Evolutionary conservation across 2,888 invertebrate species (phyloP), one percentile per base, ranked within the genome.

Genomic region (Andrena camellia): DNA sequence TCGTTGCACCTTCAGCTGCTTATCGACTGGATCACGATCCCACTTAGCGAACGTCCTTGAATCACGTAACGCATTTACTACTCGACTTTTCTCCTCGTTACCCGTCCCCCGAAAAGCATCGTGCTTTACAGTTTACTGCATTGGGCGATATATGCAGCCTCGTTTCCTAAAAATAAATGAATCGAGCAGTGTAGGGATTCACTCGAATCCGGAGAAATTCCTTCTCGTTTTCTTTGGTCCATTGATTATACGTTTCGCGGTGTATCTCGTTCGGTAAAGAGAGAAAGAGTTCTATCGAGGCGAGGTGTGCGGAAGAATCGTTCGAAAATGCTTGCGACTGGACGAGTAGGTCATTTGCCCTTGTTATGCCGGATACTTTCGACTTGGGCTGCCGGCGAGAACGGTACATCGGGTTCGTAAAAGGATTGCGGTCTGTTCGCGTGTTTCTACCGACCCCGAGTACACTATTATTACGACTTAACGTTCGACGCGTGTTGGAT

Each of bases 1-100:
- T 89, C 89, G 88, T 90, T 88, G 90, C 87, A 89, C 88, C 86
- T 88, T 86, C 84, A 70, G 73, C 67, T 70, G 84, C 88, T 91
- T 90, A 90, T 90, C 90, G 84, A 76, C 86, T 87, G 88, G 89
- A 90, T 91, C 91, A 86, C 89, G 89, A 89, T 92, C 85, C 89
- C 82, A 90, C 90, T 90, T 90, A 89, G 88, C 90, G 89, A 83
- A 88, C 91, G 92, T 91, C 92, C 92, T 92, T 92, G 92, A 90
- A 88, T 90, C 90, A 84, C 88, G 87, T 87, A 90, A 91, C 91
- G 91, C 91, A 90, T 90, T 91, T 90, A 89, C 90, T 90, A 89
- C 87, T 87, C 80, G 86, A 87, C 86, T 87, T 81, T 86, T 89
- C 83, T 86, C 85, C 76, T 85, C 75, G 85, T 79, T 85, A 76